Evolutionary conservation across 2,113 vertebrate species (phyloP).

Genomic region (Elanoides forficatus): DNA sequence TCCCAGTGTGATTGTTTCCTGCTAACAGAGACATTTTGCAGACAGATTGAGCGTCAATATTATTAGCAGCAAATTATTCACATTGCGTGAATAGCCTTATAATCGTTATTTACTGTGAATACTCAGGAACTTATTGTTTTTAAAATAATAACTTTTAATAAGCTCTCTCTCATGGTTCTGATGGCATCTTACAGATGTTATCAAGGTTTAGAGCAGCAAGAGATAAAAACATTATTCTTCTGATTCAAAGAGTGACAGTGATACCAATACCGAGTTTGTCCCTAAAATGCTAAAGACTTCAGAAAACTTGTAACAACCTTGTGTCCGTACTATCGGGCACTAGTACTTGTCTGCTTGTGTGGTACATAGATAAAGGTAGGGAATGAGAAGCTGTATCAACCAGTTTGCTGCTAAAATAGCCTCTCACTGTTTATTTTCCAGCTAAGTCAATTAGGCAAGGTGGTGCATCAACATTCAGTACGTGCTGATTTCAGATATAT

Average conservation of each 20-base stretch:
- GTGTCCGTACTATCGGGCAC: not conserved
- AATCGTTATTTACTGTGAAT: not conserved
- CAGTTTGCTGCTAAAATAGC: slow-evolving; percentile 57
- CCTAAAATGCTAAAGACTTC: not conserved
- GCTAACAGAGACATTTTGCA: slow-evolving; percentile 48
- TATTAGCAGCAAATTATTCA: slow-evolving; percentile 66
- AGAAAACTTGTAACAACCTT: slow-evolving; percentile 38
- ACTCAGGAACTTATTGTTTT: slow-evolving; percentile 6
- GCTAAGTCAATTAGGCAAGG: slow-evolving; percentile 62
- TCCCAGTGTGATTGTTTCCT: slow-evolving; percentile 32
- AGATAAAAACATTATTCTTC: not conserved
- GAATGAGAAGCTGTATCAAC: slow-evolving; percentile 55
- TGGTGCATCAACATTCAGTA: slow-evolving; percentile 27
- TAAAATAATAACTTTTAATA: not conserved
- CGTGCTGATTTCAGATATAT: slow-evolving; percentile 29
- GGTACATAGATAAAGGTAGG: slow-evolving; percentile 62
- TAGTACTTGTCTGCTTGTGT: slow-evolving; percentile 29
- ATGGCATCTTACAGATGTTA: not conserved
- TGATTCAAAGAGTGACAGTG: not conserved
- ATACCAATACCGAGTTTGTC: not conserved
- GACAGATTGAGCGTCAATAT: slow-evolving; percentile 61
- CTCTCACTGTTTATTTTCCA: slow-evolving; percentile 64
- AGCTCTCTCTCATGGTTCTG: not conserved
- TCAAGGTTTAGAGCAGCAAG: not conserved
- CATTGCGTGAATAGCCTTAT: slow-evolving; percentile 33